Conservation (phyloP, 1,140 invertebrate genomes). For the Apis florea region DNA sequence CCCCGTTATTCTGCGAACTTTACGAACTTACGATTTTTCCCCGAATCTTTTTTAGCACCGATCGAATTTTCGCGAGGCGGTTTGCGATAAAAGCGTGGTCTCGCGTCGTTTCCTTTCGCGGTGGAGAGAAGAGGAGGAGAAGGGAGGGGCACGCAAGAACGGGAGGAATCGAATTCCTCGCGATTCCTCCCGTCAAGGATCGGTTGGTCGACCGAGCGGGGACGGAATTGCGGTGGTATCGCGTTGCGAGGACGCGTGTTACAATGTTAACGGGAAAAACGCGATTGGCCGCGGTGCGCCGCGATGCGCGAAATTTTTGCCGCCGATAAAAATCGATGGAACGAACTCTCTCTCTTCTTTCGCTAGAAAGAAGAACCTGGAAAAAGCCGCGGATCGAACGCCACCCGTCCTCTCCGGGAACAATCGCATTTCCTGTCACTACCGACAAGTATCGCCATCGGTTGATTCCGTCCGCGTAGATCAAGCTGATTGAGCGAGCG, state of each 20-base stretch:
- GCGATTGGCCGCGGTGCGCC: slow-evolving; percentile 18
- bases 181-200: slow-evolving; percentile 53
- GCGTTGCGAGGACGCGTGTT: neutral
- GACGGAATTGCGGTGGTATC: slow-evolving; percentile 38
- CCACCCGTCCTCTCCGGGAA: no score
- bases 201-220: slow-evolving; percentile 23
- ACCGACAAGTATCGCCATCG: no score
- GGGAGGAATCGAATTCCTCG: slow-evolving; percentile 47
- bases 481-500: no score
- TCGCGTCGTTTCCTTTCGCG: slow-evolving; percentile 61
- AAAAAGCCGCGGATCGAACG: no score
- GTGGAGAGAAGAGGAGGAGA: neutral
- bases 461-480: no score
- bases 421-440: no score
- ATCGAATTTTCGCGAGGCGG: no score
- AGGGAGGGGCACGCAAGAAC: slow-evolving; percentile 11
- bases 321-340: slow-evolving; percentile 43
- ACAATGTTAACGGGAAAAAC: slow-evolving; percentile 55
- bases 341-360: no score
- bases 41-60: no score
- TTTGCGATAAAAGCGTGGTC: slow-evolving; percentile 60
- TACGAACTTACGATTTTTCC: no score
- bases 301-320: slow-evolving; percentile 35
- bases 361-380: no score
- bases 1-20: no score